These are phyloP conservation scores for Andrena fulva DNA, from an alignment of 2,888 invertebrate species.

Conservation along the genomic window DNA sequence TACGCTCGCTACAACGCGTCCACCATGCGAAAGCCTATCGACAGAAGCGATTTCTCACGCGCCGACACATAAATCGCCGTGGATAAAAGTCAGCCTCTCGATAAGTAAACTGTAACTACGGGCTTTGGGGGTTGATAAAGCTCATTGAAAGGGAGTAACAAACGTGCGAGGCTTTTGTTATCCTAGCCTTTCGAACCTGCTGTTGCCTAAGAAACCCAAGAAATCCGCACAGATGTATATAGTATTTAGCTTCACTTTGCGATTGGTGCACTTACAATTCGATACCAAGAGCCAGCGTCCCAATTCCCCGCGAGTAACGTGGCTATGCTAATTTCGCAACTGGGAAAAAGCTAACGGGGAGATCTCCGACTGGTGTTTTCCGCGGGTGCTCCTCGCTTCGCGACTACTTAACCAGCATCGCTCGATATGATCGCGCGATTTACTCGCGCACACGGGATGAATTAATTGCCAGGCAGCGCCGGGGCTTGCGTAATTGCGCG, in stretches of 20 bases:
- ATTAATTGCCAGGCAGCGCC: constrained; percentile 35
- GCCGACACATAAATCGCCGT: background rate
- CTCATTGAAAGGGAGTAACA: too few species aligned
- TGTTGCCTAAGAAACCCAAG: too few species aligned
- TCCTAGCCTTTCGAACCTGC: too few species aligned
- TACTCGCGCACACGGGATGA: constrained; percentile 22
- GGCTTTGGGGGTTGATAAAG: background rate
- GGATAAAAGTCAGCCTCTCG: constrained; percentile 9
- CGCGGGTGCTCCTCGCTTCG: background rate
- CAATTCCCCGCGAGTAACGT: background rate
- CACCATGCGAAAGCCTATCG: constrained; percentile 6
- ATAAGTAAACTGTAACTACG: background rate
- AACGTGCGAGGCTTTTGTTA: too few species aligned
- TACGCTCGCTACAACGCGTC: constrained; percentile 5
- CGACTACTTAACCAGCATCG: background rate
- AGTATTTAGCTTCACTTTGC: too few species aligned
- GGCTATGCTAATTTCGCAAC: background rate
- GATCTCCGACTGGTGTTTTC: background rate
- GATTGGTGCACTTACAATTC: background rate
- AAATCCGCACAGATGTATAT: too few species aligned
- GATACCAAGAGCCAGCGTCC: background rate
- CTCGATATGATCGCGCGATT: constrained; percentile 28
- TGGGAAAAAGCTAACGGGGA: constrained; percentile 26
- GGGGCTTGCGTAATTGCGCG: constrained; percentile 47
- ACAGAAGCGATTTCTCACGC: constrained; percentile 26